Evolutionary conservation across 1,140 invertebrate species (phyloP).

Genomic region (Euborellia annulipes): DNA sequence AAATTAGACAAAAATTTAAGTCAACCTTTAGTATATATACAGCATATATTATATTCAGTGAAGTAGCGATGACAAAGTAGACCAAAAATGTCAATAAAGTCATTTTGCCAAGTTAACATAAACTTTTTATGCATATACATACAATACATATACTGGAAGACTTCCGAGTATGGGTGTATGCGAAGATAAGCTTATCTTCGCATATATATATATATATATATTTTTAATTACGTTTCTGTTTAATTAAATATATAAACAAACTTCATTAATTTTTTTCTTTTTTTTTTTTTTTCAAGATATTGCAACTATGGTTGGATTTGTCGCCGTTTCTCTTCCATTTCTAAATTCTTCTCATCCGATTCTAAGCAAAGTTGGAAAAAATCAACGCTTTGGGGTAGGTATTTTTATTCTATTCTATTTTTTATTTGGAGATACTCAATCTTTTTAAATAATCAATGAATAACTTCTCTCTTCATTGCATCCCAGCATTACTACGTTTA

Average conservation of each 20-base stretch:
- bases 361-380: constrained; percentile 40
- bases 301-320: constrained; percentile 88
- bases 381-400: constrained; percentile 50
- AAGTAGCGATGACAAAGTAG: too few relatives aligned
- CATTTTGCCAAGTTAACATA: too few relatives aligned
- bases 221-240: background rate
- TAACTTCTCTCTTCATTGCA: too few relatives aligned
- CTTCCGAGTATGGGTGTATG: too few relatives aligned
- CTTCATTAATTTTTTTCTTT: background rate
- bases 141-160: too few relatives aligned
- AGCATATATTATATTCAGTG: too few relatives aligned
- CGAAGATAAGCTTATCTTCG: too few relatives aligned
- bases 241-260: background rate
- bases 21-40: too few relatives aligned
- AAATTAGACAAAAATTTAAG: too few relatives aligned
- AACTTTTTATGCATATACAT: too few relatives aligned
- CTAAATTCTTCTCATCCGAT: constrained; percentile 51
- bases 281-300: constrained; percentile 48
- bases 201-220: constrained; percentile 2
- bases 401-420: background rate
- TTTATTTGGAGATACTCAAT: background rate
- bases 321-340: constrained; percentile 88
- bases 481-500: constrained; percentile 89
- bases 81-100: too few relatives aligned
- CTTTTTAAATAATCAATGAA: too few relatives aligned